These are phyloP conservation scores for Cyrtorhinus lividipennis DNA, from an alignment of 1,140 invertebrate genomes.

Conservation along the genomic window DNA sequence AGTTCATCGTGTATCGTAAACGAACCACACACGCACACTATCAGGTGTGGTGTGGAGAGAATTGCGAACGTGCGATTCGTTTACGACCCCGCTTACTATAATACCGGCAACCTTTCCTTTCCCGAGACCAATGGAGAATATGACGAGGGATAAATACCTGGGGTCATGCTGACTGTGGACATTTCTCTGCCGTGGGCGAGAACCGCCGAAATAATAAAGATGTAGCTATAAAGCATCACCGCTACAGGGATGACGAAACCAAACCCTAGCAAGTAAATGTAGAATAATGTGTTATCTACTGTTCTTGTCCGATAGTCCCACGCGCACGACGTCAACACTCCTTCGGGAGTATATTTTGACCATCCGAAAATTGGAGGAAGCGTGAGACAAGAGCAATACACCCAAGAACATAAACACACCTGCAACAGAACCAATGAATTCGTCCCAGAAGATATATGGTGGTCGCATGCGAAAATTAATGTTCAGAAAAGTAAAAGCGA, in stretches of 20 bases:
- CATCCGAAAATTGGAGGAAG: conserved; percentile 39
- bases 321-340: conserved; percentile 39
- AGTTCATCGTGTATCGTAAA: too few species aligned
- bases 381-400: conserved; percentile 33
- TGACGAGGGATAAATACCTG: conserved; percentile 11
- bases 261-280: conserved; percentile 34
- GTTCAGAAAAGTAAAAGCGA: too few species aligned
- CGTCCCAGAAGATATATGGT: too few species aligned
- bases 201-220: conserved; percentile 31
- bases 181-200: conserved; percentile 33
- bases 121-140: too few species aligned
- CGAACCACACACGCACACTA: too few species aligned
- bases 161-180: conserved; percentile 24
- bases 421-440: conserved; percentile 18
- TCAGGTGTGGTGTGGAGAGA: too few species aligned
- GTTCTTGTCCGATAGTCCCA: conserved; percentile 38
- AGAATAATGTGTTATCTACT: conserved; percentile 32
- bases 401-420: conserved; percentile 35
- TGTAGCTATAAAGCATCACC: conserved; percentile 36
- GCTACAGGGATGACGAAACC: conserved; percentile 36
- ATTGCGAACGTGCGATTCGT: too few species aligned
- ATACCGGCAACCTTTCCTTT: too few species aligned
- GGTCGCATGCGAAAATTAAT: too few species aligned
- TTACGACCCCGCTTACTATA: too few species aligned
- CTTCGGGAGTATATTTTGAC: conserved; percentile 37